Base-by-base conservation (phyloP, 2,888 invertebrate species). In the Matsumyia berberina region DNA sequence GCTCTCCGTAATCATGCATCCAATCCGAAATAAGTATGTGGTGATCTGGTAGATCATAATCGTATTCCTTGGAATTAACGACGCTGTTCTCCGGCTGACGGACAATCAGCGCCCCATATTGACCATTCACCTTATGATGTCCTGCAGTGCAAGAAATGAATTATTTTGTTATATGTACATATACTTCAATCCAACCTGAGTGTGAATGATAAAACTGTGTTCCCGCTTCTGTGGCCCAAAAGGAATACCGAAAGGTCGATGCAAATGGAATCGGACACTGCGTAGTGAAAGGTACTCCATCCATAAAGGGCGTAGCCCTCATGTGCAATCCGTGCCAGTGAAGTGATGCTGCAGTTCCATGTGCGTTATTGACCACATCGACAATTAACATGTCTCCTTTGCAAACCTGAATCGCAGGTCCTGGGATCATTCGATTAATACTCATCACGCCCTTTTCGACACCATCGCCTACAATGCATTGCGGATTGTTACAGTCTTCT, bases 321-420 rank as follows among this genome's bases (percentile, higher is more conserved):
- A 96, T 96, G 88, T 96, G 96, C 88, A 95, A 94, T 0, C 97
- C 97, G 89, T 97, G 97, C 97, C 97, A 97, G 89, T 97, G 98
- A 24, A 98, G 94, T 0, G 95, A 94, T 0, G 96, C 96, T 1
- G 95, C 95, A 88, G 96, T 96, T 0, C 95, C 95, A 89, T 94
- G 93, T 89, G 97, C 92, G 64, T 93, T 93, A 89, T 97, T 97
- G 67, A 94, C 93, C 8, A 97, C 95, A 88, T 97, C 96, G 0
- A 97, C 96, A 31, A 96, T 93, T 1, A 97, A 92, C 33, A 94
- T 93, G 90, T 97, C 97, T 15, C 95, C 94, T 88, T 95, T 93
- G 89, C 97, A 97, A 6, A 97, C 96, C 95, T 92, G 92, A 51
- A 93, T 92, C 7, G 90, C 78, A 0, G 93, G 93, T 17, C 93